Conservation (phyloP, 2,888 invertebrate genomes). For the Eudiplozoon nipponicum region DNA sequence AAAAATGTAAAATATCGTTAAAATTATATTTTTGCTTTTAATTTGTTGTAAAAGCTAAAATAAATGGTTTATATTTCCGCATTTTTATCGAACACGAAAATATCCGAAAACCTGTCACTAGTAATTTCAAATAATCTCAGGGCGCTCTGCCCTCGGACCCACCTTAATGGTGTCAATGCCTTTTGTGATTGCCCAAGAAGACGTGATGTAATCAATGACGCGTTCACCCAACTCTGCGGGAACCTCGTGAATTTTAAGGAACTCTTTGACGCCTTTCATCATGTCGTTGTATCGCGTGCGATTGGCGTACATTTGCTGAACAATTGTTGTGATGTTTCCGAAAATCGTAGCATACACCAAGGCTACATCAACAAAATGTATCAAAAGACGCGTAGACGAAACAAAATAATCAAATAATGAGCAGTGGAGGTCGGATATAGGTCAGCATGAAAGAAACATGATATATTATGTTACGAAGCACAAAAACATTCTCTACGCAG, state of each 20-base stretch:
- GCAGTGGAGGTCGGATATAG: no score
- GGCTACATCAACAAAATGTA: conserved; percentile 32
- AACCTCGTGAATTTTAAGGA: conserved; percentile 97
- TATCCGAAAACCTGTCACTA: no score
- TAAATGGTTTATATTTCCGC: no score
- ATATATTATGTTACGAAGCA: no score
- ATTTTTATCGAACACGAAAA: no score
- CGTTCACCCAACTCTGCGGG: conserved; percentile 87
- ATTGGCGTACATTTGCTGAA: conserved; percentile 91
- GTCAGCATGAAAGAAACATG: no score
- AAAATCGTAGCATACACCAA: conserved; percentile 91
- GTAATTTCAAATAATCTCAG: no score
- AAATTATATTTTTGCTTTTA: no score
- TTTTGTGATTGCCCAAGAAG: conserved; percentile 97
- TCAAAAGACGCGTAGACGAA: background rate
- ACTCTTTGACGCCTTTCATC: conserved; percentile 92
- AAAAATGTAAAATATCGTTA: no score
- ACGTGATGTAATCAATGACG: conserved; percentile 97
- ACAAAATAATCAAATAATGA: background rate
- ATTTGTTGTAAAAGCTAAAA: no score
- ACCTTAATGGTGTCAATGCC: conserved; percentile 94
- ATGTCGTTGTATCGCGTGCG: conserved; percentile 97
- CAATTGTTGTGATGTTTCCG: conserved; percentile 94
- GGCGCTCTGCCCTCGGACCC: no score
- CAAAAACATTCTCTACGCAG: no score